phyloP scores from a whole-genome alignment of 1,140 invertebrate species.

The Potamilus streckersoni region DNA sequence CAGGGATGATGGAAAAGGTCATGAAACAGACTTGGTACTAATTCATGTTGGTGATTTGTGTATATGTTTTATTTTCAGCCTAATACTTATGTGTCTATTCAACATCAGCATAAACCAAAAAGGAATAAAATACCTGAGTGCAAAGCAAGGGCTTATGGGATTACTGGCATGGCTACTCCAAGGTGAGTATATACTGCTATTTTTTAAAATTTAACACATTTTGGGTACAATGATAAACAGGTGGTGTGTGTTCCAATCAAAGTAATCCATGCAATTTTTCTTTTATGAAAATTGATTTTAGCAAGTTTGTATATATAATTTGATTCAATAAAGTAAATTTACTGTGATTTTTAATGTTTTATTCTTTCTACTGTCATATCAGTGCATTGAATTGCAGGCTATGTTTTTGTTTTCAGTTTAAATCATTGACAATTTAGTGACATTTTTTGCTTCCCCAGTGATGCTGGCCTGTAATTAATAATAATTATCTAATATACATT shows the following conservation, averaged over 20 bases:
- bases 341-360: no score
- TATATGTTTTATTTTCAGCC: slow-evolving; percentile 28
- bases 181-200: slow-evolving; percentile 33
- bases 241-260: not conserved
- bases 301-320: not conserved
- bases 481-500: no score
- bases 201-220: not conserved
- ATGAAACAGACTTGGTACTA: no score
- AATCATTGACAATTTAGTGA: no score
- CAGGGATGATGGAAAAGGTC: no score
- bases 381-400: no score
- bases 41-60: no score
- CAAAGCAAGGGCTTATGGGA: slow-evolving; percentile 43
- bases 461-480: no score
- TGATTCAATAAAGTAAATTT: not conserved
- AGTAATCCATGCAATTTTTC: not conserved
- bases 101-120: slow-evolving; percentile 60
- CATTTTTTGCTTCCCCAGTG: no score
- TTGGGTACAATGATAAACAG: not conserved
- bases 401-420: no score
- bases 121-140: slow-evolving; percentile 47
- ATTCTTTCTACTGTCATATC: no score
- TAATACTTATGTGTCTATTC: slow-evolving; percentile 56
- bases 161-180: slow-evolving; percentile 50
- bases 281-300: not conserved